Base-by-base conservation (phyloP, 2,888 invertebrate species). In the Alloscopus bannaensis region DNA sequence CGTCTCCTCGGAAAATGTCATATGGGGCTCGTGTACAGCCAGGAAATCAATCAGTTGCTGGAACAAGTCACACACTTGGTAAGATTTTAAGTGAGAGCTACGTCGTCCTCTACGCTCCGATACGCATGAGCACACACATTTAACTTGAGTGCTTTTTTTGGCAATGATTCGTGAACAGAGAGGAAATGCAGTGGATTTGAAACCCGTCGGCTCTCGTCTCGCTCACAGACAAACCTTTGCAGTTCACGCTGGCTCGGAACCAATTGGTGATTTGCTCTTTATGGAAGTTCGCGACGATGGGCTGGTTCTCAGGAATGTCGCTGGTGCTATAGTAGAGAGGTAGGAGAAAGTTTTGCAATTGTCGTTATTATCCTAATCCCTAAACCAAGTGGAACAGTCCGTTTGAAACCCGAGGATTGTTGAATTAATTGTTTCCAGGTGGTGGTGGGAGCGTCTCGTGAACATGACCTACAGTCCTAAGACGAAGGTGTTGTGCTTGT, bases 401-500 rank as follows among this genome's bases (percentile, higher is more conserved):
- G 13, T 42, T 16, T 8, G n/a, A 42, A 42, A 42, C 1, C 42
- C 13, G n/a, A n/a, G n/a, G n/a, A n/a, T n/a, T n/a, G 11, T 60
- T 50, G 20, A 6, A 50, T 50, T 16, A 50, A 4, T n/a, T n/a
- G 11, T 42, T 69, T 80, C 6, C 22, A 91, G 98, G 52, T 99
- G 99, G 99, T 99, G 99, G 99, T 99, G 96, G 89, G 99, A 99
- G 88, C 91, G 98, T 70, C 90, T 99, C 69, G 98, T 99, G 69
- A 99, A 99, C 88, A 99, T 99, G 98, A 99, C 99, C 0, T 99
- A 97, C 89, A 98, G 98, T 86, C 99, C 99, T 0, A 99, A 99
- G 89, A 99, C 97, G 87, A 95, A 96, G 89, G 94, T 99, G 11
- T 90, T 99, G 83, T 99, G 99, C 89, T 91, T 99, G 80, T 99